phyloP scores from a whole-genome alignment of 2,888 invertebrate genomes.

The Phyto melanocephala region DNA sequence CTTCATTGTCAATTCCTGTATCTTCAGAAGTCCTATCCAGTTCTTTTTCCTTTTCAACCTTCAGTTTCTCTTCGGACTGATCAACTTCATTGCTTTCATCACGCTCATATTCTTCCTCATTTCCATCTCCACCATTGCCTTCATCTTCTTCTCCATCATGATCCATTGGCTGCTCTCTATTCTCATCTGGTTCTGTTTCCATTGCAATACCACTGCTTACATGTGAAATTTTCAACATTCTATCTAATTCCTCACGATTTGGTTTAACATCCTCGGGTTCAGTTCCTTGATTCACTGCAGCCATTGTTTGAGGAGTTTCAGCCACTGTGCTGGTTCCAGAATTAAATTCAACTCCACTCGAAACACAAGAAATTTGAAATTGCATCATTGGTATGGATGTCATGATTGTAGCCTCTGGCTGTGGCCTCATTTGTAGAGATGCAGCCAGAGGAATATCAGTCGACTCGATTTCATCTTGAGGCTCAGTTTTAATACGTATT shows the following conservation, averaged over 20 bases:
- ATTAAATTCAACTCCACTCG: conserved; percentile 69
- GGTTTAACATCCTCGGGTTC: conserved; percentile 73
- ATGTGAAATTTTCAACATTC: conserved; percentile 72
- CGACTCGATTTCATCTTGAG: conserved; percentile 35
- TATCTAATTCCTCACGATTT: conserved; percentile 73
- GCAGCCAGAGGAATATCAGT: conserved; percentile 13
- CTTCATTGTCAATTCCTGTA: not conserved
- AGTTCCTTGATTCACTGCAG: not conserved
- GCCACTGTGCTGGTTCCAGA: not conserved
- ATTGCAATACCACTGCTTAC: conserved; percentile 72
- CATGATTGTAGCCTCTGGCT: conserved; percentile 70
- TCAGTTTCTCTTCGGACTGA: no score
- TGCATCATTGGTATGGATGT: conserved; percentile 73
- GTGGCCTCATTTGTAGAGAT: conserved; percentile 44
- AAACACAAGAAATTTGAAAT: conserved; percentile 70
- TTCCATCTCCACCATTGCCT: not conserved
- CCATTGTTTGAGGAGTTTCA: not conserved
- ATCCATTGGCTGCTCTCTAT: conserved; percentile 67
- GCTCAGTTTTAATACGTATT: conserved; percentile 72
- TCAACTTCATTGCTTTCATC: conserved; percentile 26
- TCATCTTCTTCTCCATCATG: conserved; percentile 60
- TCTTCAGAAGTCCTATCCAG: not conserved
- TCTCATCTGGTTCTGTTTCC: conserved; percentile 42
- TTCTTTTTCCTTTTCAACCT: not conserved
- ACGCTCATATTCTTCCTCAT: not conserved